Base-by-base conservation (phyloP, 2,888 invertebrate genomes). In the Andrena haemorrhoa region DNA sequence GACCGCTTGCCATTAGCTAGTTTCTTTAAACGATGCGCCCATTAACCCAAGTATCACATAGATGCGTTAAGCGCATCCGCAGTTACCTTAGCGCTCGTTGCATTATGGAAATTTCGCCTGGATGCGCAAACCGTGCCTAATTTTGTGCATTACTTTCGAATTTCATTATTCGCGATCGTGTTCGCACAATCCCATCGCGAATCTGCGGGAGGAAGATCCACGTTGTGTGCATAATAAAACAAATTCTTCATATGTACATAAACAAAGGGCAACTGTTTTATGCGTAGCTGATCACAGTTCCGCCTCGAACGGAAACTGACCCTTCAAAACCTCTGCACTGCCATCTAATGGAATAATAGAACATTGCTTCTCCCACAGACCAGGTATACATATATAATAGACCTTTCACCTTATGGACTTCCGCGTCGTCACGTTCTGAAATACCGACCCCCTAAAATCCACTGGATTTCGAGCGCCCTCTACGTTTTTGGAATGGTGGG, bases 11-110 rank as follows among this genome's bases (percentile, higher is more conserved):
- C 82, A 76, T 82, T 82, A 82, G 71, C 64, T 72, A 76, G 85
- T 85, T 82, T 79, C 82, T 82, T 70, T 76, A 72, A 76, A 71
- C 72, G 72, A 82, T 73, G 86, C 72, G 80, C 75, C 71, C 86
- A 87, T 86, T 86, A 86, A 79, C 85, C 76, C 77, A 85, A 87
- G 76, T 87, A 86, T 87, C 85, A 82, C 85, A 75, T 75, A 75
- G 79, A 81, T 79, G 87, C 72, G 79, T 85, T 81, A 85, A 85
- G 72, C 74, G 58, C 75, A 74, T 49, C 76, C 71, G 74, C 73
- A 64, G 75, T 84, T 77, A 61, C 61, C 61, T 65, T 70, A 74
- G 71, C 69, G 58, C 58, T n/a, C 69, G 75, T 68, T 74, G 78
- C 79, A 85, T 82, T 82, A 78, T 85, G 84, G 80, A 86, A 79